A percentile compares a stretch with the other conserved stretches of the same genome.
Evolutionary conservation across 2,888 invertebrate species (phyloP).

Genomic region (Drosophila putrida): DNA sequence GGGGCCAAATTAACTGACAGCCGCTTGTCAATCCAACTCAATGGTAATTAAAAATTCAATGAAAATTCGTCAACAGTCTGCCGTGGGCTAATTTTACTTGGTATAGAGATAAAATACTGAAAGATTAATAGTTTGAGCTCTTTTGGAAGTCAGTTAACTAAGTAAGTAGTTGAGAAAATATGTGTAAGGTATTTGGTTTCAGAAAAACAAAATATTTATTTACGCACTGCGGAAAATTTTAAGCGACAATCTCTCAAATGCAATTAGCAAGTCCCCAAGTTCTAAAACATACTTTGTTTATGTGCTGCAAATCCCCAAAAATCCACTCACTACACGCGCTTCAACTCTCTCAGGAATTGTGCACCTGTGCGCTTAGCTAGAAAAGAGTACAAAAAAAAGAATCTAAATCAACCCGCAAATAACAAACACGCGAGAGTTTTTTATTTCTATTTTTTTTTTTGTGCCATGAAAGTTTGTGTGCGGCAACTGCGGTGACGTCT

Average conservation of each 20-base stretch:
- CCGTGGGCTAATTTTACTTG: slow-evolving; percentile 28
- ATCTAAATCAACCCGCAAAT: slow-evolving; percentile 37
- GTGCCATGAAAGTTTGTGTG: slow-evolving; percentile 52
- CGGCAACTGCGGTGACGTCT: slow-evolving; percentile 48
- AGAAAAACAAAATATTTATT: background rate
- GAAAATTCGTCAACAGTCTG: slow-evolving; percentile 36
- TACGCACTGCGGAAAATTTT: background rate
- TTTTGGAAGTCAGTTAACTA: slow-evolving; percentile 12
- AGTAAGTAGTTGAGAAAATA: background rate
- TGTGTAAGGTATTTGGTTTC: slow-evolving; percentile 1
- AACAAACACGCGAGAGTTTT: slow-evolving; percentile 49
- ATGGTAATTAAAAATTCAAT: slow-evolving; percentile 67
- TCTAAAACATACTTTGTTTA: slow-evolving; percentile 16
- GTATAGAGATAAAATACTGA: background rate
- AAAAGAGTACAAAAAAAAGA: background rate
- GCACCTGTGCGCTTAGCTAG: slow-evolving; percentile 37
- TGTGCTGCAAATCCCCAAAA: slow-evolving; percentile 31
- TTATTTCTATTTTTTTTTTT: background rate
- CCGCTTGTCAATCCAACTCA: slow-evolving; percentile 67
- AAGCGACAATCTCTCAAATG: slow-evolving; percentile 21
- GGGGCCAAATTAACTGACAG: slow-evolving; percentile 58
- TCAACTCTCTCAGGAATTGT: slow-evolving; percentile 52
- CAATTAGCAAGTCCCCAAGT: slow-evolving; percentile 35
- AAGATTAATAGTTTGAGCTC: slow-evolving; percentile 43
- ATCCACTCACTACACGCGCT: slow-evolving; percentile 48